Conservation (phyloP, 2,888 invertebrate species). For the Trissoscelio sp. region DNA sequence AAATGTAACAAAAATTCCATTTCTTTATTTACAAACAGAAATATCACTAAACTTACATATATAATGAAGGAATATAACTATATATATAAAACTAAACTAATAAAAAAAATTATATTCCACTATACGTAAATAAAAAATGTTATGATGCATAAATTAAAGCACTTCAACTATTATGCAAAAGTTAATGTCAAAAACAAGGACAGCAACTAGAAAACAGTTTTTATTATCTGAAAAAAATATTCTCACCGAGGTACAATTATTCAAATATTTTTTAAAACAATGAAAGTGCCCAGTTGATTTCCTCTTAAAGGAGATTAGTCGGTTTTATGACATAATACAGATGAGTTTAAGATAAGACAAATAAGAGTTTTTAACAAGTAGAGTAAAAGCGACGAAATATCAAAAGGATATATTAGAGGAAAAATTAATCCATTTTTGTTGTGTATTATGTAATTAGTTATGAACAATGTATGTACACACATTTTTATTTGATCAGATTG, state of each 20-base stretch:
- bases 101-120: not conserved
- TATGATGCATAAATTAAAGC: slow-evolving; percentile 9
- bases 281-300: too few species aligned
- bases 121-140: not conserved
- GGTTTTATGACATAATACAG: too few species aligned
- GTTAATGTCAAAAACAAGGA: slow-evolving; percentile 13
- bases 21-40: too few species aligned
- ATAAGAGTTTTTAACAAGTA: too few species aligned
- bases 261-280: too few species aligned
- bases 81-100: not conserved
- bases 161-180: slow-evolving; percentile 17
- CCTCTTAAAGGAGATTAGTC: too few species aligned
- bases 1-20: too few species aligned
- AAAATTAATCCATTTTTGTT: not conserved
- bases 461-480: slow-evolving; percentile 7
- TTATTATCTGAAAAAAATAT: not conserved
- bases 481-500: slow-evolving; percentile 19
- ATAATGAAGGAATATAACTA: too few species aligned
- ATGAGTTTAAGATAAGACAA: too few species aligned
- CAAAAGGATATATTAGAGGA: not conserved
- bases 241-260: too few species aligned
- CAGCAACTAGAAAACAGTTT: not conserved
- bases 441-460: slow-evolving; percentile 21
- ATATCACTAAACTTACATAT: too few species aligned
- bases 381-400: too few species aligned